Evolutionary conservation across 2,888 invertebrate genomes (phyloP), one percentile per base, ranked within the genome.

Genomic region (Epirrita christyi): DNA sequence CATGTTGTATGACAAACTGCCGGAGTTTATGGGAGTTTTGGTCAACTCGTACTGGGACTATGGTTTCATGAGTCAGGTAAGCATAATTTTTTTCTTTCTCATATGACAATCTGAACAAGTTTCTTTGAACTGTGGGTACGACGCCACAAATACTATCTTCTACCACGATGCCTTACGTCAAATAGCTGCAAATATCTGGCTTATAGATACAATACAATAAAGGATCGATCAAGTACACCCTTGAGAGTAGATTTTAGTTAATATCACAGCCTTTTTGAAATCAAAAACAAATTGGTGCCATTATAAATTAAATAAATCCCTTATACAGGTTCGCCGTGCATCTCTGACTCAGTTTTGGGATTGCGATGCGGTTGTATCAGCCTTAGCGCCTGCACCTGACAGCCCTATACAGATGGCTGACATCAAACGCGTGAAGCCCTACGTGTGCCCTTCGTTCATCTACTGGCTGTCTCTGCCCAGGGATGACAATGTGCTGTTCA

Each of bases 51-150:
- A 90, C 65, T 86, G 82, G 73, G 92, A 93, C 63, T 83, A 81
- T 29, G 88, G 85, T 0, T 93, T 93, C 48, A 90, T 93, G 88
- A 85, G 77, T 54, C 88, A 92, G 82, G 93, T 92, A 68, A 61
- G n/a, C 37, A 37, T n/a, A 10, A 5, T 5, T 36, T 36, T 36
- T n/a, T n/a, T 36, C n/a, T n/a, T 11, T n/a, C 7, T n/a, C 11
- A 0, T 36, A 3, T n/a, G 10, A n/a, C n/a, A n/a, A n/a, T n/a
- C n/a, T n/a, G n/a, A n/a, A n/a, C n/a, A n/a, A n/a, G n/a, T n/a
- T n/a, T n/a, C n/a, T n/a, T n/a, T n/a, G n/a, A n/a, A n/a, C n/a
- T n/a, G n/a, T n/a, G n/a, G n/a, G n/a, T n/a, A n/a, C n/a, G n/a
- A n/a, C n/a, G n/a, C n/a, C n/a, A n/a, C n/a, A n/a, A n/a, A n/a